A percentile compares a stretch with the other conserved stretches of the same genome.
Conservation (phyloP, 2,113 vertebrate genomes). For the Puma concolor region DNA sequence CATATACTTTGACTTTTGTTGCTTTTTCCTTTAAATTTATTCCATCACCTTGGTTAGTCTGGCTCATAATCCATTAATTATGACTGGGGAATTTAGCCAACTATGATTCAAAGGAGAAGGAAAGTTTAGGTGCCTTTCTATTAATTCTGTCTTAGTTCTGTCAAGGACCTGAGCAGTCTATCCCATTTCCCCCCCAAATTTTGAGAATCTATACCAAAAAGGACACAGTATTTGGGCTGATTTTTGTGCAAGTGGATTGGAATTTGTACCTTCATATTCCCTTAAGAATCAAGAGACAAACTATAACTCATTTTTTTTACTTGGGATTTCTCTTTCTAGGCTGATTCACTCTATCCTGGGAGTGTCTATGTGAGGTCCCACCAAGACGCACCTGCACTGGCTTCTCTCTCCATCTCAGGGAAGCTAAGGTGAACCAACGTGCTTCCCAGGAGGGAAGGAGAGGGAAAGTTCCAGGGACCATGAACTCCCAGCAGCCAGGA, state of each 20-base stretch:
- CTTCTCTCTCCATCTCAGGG: neutral
- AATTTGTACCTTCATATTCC: neutral
- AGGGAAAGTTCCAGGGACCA: neutral
- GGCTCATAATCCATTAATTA: neutral
- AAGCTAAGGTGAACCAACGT: neutral
- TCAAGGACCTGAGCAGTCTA: neutral
- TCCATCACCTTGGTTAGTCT: neutral
- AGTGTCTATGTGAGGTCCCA: neutral
- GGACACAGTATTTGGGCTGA: neutral
- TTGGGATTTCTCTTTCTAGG: neutral
- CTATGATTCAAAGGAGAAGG: neutral
- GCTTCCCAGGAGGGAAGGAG: neutral
- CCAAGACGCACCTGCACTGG: neutral
- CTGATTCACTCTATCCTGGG: neutral
- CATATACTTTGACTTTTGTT: neutral
- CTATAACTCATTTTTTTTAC: neutral
- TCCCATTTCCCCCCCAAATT: neutral
- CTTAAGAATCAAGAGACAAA: neutral
- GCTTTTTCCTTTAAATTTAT: neutral
- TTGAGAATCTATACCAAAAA: neutral
- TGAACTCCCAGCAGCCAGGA: neutral
- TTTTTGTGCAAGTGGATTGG: neutral
- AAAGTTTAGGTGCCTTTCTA: neutral
- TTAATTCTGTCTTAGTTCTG: neutral
- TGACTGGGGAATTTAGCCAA: neutral